Evolutionary conservation across 2,797 vertebrate genomes (phyloP).

Genomic region (Poecile montanus): DNA sequence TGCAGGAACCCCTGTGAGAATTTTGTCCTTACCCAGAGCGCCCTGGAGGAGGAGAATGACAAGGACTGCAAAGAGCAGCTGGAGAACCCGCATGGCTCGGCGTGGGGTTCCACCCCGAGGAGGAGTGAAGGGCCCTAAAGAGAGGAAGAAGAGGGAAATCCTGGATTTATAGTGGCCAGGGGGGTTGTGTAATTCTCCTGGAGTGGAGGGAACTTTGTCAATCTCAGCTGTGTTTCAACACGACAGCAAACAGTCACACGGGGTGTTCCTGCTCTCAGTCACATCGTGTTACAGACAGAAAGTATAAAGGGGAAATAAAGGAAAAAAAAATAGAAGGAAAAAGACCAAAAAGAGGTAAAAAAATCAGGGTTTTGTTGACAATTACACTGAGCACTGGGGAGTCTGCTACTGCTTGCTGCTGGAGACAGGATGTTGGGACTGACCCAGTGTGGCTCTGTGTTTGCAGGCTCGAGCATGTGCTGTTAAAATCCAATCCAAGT

Average conservation of each 20-base stretch:
- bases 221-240: conserved; percentile 42
- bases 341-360: fast-evolving
- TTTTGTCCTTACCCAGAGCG: conserved; percentile 31
- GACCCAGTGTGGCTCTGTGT: neutral
- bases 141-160: neutral
- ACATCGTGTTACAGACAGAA: neutral
- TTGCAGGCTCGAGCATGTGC: neutral
- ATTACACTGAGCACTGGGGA: neutral
- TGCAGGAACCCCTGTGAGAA: neutral
- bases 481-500: neutral
- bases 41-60: conserved; percentile 42
- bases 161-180: conserved; percentile 25
- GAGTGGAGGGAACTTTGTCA: conserved; percentile 3
- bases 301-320: too few species aligned
- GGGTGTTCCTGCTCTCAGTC: neutral
- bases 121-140: neutral
- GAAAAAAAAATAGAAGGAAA: fast-evolving
- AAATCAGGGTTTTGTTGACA: neutral
- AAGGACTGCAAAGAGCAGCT: conserved; percentile 9
- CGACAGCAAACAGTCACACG: conserved; percentile 28
- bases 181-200: neutral
- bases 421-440: conserved; percentile 34
- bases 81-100: conserved; percentile 45
- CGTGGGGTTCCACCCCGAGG: neutral
- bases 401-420: conserved; percentile 47